These are phyloP conservation scores for Euphysa ruthae DNA, from an alignment of 30 jellyfish, hydroid and myxozoan genomes.

Conservation along the genomic window DNA sequence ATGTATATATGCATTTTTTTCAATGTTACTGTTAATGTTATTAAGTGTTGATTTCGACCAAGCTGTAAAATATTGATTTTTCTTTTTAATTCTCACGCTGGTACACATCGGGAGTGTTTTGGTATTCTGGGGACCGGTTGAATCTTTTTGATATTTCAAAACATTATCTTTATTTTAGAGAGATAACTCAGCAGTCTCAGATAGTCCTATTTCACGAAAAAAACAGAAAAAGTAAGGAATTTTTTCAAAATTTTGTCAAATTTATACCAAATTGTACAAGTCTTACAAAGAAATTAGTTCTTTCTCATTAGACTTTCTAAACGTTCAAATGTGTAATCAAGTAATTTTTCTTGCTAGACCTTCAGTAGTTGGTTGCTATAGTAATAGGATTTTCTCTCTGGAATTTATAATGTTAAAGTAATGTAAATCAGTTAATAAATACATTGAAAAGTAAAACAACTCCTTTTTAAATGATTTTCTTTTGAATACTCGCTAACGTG, in stretches of 20 bases:
- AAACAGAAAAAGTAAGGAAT: neutral
- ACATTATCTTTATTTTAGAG: conserved; percentile 35
- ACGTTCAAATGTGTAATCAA: neutral
- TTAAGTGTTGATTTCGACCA: neutral
- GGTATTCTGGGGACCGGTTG: too few species aligned
- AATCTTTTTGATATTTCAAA: too few species aligned
- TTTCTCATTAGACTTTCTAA: neutral
- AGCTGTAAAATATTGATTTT: neutral
- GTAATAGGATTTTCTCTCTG: too few species aligned
- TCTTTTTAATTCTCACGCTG: too few species aligned
- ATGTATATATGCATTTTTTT: neutral
- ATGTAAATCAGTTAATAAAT: too few species aligned
- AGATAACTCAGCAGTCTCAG: conserved; percentile 57
- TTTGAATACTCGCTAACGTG: too few species aligned
- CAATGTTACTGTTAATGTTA: neutral
- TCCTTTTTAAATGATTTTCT: too few species aligned
- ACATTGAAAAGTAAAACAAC: too few species aligned
- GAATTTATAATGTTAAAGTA: too few species aligned
- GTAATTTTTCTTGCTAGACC: too few species aligned
- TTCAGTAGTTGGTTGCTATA: too few species aligned
- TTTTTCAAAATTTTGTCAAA: neutral
- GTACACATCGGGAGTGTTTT: too few species aligned
- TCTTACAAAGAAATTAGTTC: neutral
- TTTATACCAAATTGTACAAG: neutral
- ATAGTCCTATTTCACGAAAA: conserved; percentile 51